Evolutionary conservation across 2,888 invertebrate genomes (phyloP), one percentile per base, ranked within the genome.

Genomic region (Kryphioiulus occultus): DNA sequence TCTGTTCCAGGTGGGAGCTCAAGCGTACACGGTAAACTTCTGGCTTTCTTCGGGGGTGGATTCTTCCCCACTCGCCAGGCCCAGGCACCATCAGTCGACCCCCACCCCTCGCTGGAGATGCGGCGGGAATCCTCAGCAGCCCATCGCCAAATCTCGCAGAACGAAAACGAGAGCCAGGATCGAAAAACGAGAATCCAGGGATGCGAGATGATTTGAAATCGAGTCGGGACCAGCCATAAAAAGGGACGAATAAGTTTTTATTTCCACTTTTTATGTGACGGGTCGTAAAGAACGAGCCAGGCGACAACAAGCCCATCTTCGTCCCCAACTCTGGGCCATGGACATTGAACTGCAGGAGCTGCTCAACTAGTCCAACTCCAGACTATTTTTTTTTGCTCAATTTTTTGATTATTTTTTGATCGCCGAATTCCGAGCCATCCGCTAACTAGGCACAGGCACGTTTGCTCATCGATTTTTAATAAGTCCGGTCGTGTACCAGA

Each of bases 221-320:
- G 39, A 39, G 5, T 9, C 39, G 39, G 39, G 39, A 39, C 39
- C 47, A 12, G 10, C 68, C 26, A 68, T 68, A 68, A 68, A 68
- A 68, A 68, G 68, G 68, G 68, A 68, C 68, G 68, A 68, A 68
- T 68, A 68, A 68, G 22, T 22, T 68, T 68, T 68, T 68, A 68
- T 68, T 68, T 68, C n/a, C 53, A 7, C n/a, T 10, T 10, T 68
- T 47, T 68, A 68, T 26, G 68, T 26, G 68, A 68, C 68, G 22
- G n/a, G 59, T 26, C 68, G n/a, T 68, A 68, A 68, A 68, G n/a
- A 68, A 39, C 5, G 9, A 39, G 10, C 22, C 22, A 22, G 4
- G 68, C 68, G 59, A n/a, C 59, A 68, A 26, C 68, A 9, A 68
- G 26, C 68, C 26, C 68, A 68, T 68, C 26, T 22, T 22, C 68